Evolutionary conservation across 2,113 vertebrate species (phyloP).

Genomic region (Donacobius atricapilla): DNA sequence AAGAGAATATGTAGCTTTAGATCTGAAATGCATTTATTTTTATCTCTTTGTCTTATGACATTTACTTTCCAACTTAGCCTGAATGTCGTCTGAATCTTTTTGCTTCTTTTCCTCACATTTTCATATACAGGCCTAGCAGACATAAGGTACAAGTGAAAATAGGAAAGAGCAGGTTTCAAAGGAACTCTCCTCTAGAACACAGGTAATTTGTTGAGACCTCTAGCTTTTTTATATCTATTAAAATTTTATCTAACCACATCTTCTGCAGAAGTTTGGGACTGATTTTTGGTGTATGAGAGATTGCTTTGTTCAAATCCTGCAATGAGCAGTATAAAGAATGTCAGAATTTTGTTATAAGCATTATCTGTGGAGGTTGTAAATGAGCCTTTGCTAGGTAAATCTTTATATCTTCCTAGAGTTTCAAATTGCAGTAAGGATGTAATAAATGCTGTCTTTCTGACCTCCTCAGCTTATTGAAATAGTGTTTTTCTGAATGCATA

Average conservation of each 20-base stretch:
- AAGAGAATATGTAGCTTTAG: background rate
- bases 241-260: background rate
- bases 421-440: background rate
- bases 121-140: background rate
- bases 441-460: background rate
- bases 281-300: background rate
- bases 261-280: background rate
- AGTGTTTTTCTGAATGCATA: background rate
- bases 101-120: background rate
- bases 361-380: background rate
- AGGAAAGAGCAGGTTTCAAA: background rate
- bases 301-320: background rate
- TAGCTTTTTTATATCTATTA: background rate
- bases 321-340: background rate
- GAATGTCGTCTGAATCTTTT: background rate
- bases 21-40: conserved; percentile 14
- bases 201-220: background rate
- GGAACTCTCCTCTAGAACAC: background rate
- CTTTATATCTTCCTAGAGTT: background rate
- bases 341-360: background rate
- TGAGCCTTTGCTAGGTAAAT: background rate
- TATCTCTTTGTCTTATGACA: background rate
- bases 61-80: background rate
- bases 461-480: background rate
- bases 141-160: background rate